These are phyloP conservation scores for Erannis defoliaria DNA, from an alignment of 2,888 invertebrate species.

Conservation along the genomic window DNA sequence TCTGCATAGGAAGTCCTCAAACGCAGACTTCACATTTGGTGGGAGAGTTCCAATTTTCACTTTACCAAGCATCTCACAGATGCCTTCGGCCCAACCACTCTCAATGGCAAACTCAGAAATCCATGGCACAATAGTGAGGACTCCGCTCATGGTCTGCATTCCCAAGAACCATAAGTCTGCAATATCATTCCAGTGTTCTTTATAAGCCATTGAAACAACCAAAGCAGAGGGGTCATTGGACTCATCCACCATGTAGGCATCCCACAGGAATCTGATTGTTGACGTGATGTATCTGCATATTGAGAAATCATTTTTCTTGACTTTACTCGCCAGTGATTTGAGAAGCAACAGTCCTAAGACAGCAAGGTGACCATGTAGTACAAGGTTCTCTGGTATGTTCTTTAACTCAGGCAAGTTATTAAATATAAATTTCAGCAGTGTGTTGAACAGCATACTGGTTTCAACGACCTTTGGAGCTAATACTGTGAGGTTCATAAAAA, in stretches of 20 bases:
- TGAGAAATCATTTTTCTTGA: constrained; percentile 95
- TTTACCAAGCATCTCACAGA: constrained; percentile 92
- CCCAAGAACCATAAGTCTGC: constrained; percentile 97
- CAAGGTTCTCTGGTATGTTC: constrained; percentile 93
- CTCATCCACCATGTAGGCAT: constrained; percentile 96
- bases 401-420: constrained; percentile 94
- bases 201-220: constrained; percentile 94
- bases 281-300: constrained; percentile 96
- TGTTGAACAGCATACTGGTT: constrained; percentile 91
- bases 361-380: constrained; percentile 94
- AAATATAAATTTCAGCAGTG: constrained; percentile 94
- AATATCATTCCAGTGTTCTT: constrained; percentile 95
- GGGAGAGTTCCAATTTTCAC: constrained; percentile 94
- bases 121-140: constrained; percentile 94
- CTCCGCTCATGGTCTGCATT: constrained; percentile 96
- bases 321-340: constrained; percentile 93
- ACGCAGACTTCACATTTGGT: constrained; percentile 94
- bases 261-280: constrained; percentile 96
- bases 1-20: constrained; percentile 95
- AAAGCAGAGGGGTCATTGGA: constrained; percentile 93
- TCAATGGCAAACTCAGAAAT: constrained; percentile 96
- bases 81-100: constrained; percentile 97
- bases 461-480: constrained; percentile 94
- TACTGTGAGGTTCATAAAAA: constrained; percentile 97
- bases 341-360: constrained; percentile 93